A percentile compares a stretch with the other conserved stretches of the same genome.
Evolutionary conservation across 2,888 invertebrate genomes (phyloP).

Genomic region (Escarpia spicata): DNA sequence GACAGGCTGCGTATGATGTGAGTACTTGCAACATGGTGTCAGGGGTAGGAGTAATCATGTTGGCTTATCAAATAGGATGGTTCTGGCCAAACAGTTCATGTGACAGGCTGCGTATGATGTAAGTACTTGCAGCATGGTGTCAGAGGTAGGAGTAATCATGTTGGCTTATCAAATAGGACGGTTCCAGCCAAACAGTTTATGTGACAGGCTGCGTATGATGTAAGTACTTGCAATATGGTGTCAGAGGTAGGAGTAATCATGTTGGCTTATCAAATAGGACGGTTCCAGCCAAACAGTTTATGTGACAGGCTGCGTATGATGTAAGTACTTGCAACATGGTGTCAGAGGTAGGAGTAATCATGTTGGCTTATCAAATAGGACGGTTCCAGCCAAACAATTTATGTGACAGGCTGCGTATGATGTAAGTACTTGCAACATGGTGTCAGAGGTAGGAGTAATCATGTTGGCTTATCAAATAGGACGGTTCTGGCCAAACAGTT

Average conservation of each 20-base stretch:
- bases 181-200: constrained; percentile 71
- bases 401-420: constrained; percentile 70
- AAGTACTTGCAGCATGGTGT: not conserved
- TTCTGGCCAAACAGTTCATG: no score
- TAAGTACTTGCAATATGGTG: constrained; percentile 44
- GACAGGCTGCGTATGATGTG: no score
- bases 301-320: constrained; percentile 70
- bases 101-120: no score
- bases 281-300: constrained; percentile 71
- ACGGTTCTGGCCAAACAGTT: no score
- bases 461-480: no score
- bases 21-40: no score
- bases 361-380: no score
- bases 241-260: not conserved
- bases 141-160: not conserved
- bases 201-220: constrained; percentile 70
- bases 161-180: constrained; percentile 57
- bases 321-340: constrained; percentile 51
- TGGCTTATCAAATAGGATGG: no score
- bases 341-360: constrained; percentile 68
- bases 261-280: constrained; percentile 57
- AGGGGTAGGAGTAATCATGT: no score
- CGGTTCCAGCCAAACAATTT: constrained; percentile 70
- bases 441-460: no score
- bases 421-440: constrained; percentile 53